Base-by-base conservation (phyloP, 1,140 invertebrate genomes). In the Apolygus lucorum region DNA sequence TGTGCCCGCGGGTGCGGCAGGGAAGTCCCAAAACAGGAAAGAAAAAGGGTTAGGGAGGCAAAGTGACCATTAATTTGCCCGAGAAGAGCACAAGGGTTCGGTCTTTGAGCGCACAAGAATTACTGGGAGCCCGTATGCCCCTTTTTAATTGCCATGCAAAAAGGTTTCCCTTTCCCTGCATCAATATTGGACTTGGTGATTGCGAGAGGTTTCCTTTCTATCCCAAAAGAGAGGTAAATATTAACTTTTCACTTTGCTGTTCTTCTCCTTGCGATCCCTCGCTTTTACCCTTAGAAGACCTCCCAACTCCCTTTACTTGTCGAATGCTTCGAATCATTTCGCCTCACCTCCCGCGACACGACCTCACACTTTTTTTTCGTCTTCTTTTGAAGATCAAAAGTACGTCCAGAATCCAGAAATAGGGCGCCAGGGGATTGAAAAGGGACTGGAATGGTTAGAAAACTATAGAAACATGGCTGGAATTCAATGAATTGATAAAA, bases 141-240 rank as follows among this genome's bases (percentile, higher is more conserved):
- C 64, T 34, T 66, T 66, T 66, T 66, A 66, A 66, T 66, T 66
- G 64, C 24, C 64, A 66, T 66, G 64, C 64, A 66, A 66, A 66
- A 66, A 28, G 64, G 54, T 59, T 59, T 59, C 22, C 54, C 54
- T 22, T 13, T 59, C 22, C 28, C 64, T 66, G 64, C 27, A 29
- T 66, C 64, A 66, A 66, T 66, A 66, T 66, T 66, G 29, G 64
- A 42, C 64, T 66, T 66, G 64, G 64, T 66, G 64, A 66, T 66
- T 66, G 64, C 27, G 28, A 34, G 29, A 21, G 62, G 62, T 14
- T 66, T 21, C 54, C 54, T 59, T 59, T 59, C 54, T 59, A 59
- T 21, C 54, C 54, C 11, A 22, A 59, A 24, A 59, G 11, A 22
- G 54, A 59, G 64, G 64, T 66, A 66, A 66, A 66, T 66, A 66